A percentile compares a stretch with the other conserved stretches of the same genome.
Evolutionary conservation across 2,888 invertebrate species (phyloP).

Genomic region (Steinernema scapterisci): DNA sequence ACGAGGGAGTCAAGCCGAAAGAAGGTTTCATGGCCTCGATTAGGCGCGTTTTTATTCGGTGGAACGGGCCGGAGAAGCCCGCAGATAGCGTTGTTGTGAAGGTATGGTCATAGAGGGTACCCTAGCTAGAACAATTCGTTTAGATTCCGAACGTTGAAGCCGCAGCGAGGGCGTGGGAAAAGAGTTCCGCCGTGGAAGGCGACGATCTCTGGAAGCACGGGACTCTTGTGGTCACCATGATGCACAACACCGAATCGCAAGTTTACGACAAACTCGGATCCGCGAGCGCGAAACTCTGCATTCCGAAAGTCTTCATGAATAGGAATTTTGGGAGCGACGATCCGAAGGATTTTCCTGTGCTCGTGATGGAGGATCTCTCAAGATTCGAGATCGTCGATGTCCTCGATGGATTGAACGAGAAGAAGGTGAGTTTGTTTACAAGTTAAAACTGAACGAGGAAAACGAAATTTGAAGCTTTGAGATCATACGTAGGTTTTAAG

Average conservation of each 20-base stretch:
- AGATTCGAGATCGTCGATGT: conserved; percentile 8
- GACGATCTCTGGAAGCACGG: not conserved
- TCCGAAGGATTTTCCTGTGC: conserved; percentile 3
- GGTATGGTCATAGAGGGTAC: not conserved
- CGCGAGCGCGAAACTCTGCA: not conserved
- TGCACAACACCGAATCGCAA: conserved; percentile 6
- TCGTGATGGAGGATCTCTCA: conserved; percentile 20
- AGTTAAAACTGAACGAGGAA: too few species aligned
- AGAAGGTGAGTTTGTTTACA: not conserved
- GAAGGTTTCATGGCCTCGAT: conserved; percentile 22
- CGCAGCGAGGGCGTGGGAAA: conserved; percentile 3
- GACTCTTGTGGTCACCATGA: not conserved
- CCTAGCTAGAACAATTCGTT: not conserved
- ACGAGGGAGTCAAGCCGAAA: conserved; percentile 12
- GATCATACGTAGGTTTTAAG: too few species aligned
- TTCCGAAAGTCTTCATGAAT: not conserved
- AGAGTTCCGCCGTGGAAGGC: not conserved
- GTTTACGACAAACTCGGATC: not conserved
- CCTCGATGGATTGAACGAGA: not conserved
- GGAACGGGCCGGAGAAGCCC: not conserved
- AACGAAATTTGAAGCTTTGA: too few species aligned
- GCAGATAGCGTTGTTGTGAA: not conserved
- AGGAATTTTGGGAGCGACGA: conserved; percentile 5
- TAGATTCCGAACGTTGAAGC: conserved; percentile 4
- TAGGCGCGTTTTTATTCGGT: not conserved